Percentiles rank a stretch among this genome's conserved stretches.
Conservation (phyloP, 2,888 invertebrate species). For the Andrena trimmerana region DNA sequence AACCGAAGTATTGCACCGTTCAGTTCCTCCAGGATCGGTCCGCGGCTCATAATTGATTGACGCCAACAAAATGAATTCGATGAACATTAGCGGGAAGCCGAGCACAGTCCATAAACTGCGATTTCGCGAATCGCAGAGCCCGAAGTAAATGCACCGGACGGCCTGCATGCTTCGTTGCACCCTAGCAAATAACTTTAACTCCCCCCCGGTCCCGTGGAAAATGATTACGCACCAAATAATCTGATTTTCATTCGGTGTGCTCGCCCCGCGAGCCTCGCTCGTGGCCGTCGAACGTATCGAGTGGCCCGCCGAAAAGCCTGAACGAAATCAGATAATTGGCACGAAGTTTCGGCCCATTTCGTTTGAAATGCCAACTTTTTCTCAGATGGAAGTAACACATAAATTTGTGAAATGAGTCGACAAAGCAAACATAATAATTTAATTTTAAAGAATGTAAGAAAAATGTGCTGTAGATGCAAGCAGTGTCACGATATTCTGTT, state of each 20-base stretch:
- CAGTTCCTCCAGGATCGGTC: background rate
- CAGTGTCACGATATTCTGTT: too few species aligned
- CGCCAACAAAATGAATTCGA: conserved; percentile 71
- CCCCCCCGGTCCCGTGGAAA: conserved; percentile 52
- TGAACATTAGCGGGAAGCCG: conserved; percentile 68
- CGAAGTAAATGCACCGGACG: conserved; percentile 64
- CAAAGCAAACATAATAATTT: too few species aligned
- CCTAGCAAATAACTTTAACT: conserved; percentile 69
- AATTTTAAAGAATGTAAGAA: too few species aligned
- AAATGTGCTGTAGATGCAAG: too few species aligned
- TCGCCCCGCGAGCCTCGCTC: conserved; percentile 26
- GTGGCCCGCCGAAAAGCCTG: conserved; percentile 39
- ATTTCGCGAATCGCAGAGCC: conserved; percentile 68
- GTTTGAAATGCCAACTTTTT: background rate
- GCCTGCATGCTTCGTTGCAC: conserved; percentile 61
- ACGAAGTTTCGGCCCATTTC: conserved; percentile 44
- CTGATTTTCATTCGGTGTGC: conserved; percentile 62
- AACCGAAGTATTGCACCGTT: conserved; percentile 23
- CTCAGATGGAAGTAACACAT: too few species aligned
- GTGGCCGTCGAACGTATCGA: conserved; percentile 31
- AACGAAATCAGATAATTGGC: conserved; percentile 51
- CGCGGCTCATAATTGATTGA: conserved; percentile 67
- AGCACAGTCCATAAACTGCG: conserved; percentile 69
- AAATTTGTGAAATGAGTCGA: too few species aligned
- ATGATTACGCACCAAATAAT: conserved; percentile 68